phyloP scores from a whole-genome alignment of 2,113 vertebrate species.

The Eptesicus fuscus region DNA sequence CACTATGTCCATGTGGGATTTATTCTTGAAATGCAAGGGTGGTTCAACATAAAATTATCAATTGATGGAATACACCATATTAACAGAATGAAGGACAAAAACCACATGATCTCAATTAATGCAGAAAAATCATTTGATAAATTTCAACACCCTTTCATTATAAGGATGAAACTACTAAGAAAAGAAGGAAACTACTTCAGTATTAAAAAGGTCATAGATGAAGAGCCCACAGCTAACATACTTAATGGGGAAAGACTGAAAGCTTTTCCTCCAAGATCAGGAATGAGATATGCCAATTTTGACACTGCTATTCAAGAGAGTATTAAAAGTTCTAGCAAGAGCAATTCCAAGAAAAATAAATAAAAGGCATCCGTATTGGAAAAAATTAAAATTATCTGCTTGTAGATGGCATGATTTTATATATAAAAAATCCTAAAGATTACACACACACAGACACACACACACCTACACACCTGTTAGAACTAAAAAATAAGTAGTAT shows the following conservation, averaged over 20 bases:
- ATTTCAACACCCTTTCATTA: not conserved
- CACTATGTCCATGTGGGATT: not conserved
- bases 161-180: not conserved
- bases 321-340: not conserved
- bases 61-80: not conserved
- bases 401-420: not conserved
- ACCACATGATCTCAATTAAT: not conserved
- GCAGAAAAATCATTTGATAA: not conserved
- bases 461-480: not conserved
- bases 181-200: not conserved
- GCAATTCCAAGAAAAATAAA: not conserved
- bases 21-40: not conserved
- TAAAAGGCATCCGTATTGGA: not conserved
- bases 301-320: not conserved
- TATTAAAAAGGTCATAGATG: not conserved
- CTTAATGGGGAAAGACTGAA: not conserved
- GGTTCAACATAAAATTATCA: not conserved
- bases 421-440: not conserved
- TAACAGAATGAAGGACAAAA: not conserved
- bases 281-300: not conserved
- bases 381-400: not conserved
- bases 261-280: not conserved
- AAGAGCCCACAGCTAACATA: not conserved
- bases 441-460: not conserved
- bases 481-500: not conserved